phyloP scores from a whole-genome alignment of 2,113 vertebrate species.

The Osmerus mordax region DNA sequence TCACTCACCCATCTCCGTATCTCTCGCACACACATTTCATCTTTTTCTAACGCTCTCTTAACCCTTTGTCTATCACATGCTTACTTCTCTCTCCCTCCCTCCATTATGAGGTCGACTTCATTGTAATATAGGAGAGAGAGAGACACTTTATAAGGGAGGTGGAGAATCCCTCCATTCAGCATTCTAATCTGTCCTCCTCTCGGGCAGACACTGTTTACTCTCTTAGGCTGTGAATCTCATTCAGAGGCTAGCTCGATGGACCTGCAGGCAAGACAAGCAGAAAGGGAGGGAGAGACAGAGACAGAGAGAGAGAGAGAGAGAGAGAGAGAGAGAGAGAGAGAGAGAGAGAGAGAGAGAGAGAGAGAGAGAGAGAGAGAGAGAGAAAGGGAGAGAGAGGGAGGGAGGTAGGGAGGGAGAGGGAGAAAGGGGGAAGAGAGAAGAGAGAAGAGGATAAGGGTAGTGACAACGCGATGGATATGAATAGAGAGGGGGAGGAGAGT shows the following conservation, averaged over 20 bases:
- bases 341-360: neutral
- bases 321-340: neutral
- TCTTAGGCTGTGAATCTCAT: slow-evolving; percentile 55
- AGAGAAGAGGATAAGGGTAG: too few relatives aligned
- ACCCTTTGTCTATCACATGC: slow-evolving; percentile 23
- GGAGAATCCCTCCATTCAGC: slow-evolving; percentile 42
- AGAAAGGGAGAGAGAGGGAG: too few relatives aligned
- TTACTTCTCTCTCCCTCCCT: slow-evolving; percentile 13
- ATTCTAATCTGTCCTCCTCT: slow-evolving; percentile 47
- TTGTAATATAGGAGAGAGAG: slow-evolving; percentile 49
- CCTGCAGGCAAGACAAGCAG: slow-evolving; percentile 28
- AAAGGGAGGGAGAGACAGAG: neutral
- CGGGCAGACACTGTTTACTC: slow-evolving; percentile 58
- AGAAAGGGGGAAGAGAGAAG: too few relatives aligned
- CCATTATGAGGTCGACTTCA: slow-evolving; percentile 44
- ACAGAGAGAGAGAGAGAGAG: neutral
- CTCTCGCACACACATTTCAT: too few relatives aligned
- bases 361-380: neutral
- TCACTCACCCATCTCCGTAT: too few relatives aligned
- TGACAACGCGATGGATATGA: too few relatives aligned
- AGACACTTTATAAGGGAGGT: slow-evolving; percentile 17
- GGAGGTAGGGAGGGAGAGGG: too few relatives aligned
- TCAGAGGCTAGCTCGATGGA: slow-evolving; percentile 60
- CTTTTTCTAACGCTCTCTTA: too few relatives aligned
- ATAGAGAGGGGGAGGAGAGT: neutral